phyloP scores from a whole-genome alignment of 2,888 invertebrate species.

The Enoplolaimus lenunculus region DNA sequence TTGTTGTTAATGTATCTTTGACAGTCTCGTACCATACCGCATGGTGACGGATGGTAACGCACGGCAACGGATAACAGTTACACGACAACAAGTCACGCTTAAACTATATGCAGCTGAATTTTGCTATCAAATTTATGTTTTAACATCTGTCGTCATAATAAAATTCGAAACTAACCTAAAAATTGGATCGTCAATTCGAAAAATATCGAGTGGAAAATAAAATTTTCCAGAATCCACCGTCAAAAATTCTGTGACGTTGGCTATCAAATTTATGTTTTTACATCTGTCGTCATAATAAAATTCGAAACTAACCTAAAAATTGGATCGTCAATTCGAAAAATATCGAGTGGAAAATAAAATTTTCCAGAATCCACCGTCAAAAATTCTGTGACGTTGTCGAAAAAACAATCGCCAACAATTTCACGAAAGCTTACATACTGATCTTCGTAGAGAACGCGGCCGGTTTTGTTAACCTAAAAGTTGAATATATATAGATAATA shows the following conservation, averaged over 20 bases:
- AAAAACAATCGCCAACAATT: conserved; percentile 5
- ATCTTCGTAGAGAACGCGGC: conserved; percentile 6
- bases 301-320: conserved; percentile 11
- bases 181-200: background rate
- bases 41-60: too few relatives aligned
- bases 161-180: too few relatives aligned
- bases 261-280: too few relatives aligned
- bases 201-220: conserved; percentile 12
- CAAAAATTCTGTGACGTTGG: conserved; percentile 3
- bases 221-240: conserved; percentile 10
- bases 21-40: too few relatives aligned
- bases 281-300: too few relatives aligned
- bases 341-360: conserved; percentile 14
- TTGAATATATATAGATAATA: too few relatives aligned
- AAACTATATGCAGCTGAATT: too few relatives aligned
- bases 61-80: too few relatives aligned
- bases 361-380: conserved; percentile 7
- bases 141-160: too few relatives aligned
- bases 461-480: background rate
- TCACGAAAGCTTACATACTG: conserved; percentile 8
- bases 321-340: background rate
- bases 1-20: too few relatives aligned
- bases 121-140: too few relatives aligned
- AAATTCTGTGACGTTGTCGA: conserved; percentile 6
- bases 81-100: too few relatives aligned